These are phyloP conservation scores for Leucoraja erinaceus DNA, from an alignment of 2,113 vertebrate genomes.

Conservation along the genomic window DNA sequence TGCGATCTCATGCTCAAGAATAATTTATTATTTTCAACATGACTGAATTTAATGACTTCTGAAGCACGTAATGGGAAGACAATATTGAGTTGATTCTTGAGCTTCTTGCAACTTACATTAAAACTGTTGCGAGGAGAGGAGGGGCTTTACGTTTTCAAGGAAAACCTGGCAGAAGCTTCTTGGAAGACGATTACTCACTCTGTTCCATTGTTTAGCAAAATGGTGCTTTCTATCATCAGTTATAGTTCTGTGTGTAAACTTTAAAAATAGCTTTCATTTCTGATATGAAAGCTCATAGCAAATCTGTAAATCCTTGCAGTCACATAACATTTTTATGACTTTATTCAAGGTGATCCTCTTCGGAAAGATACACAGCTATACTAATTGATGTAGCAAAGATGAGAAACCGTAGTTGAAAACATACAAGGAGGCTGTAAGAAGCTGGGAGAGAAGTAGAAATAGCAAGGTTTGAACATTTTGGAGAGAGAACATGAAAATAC, in stretches of 20 bases:
- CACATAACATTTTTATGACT: neutral
- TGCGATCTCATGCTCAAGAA: neutral
- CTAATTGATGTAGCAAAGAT: neutral
- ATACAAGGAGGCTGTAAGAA: neutral
- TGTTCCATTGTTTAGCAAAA: too few relatives aligned
- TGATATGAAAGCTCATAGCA: neutral
- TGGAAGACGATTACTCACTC: too few relatives aligned
- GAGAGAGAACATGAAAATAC: neutral
- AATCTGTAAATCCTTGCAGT: neutral
- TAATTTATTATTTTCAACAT: constrained; percentile 11
- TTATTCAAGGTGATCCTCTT: neutral
- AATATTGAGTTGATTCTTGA: neutral
- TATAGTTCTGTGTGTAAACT: neutral
- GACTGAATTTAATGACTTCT: neutral
- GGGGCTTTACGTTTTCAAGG: too few relatives aligned
- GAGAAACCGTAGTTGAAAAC: neutral
- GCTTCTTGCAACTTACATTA: neutral
- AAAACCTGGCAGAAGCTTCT: too few relatives aligned
- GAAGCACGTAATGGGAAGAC: neutral
- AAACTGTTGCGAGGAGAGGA: too few relatives aligned
- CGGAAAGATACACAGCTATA: neutral
- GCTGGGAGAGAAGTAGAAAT: neutral
- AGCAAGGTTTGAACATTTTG: neutral
- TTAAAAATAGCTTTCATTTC: neutral
- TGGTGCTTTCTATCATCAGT: neutral